A percentile compares a stretch with the other conserved stretches of the same genome.
These are phyloP conservation scores for Macroramphosus scolopax DNA, from an alignment of 2,797 vertebrate species.

Conservation along the genomic window DNA sequence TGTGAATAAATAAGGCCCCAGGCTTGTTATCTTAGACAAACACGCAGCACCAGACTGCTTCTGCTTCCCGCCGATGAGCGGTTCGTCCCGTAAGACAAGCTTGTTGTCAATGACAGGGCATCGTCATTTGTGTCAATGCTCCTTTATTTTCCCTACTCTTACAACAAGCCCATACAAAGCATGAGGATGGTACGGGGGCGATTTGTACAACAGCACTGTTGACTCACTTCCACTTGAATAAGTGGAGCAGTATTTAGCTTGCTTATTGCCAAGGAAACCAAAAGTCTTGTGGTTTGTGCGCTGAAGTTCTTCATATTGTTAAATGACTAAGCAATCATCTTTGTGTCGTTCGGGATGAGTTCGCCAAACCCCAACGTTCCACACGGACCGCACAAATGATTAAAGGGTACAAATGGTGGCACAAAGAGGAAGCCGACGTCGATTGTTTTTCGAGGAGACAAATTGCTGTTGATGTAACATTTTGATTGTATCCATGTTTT, in stretches of 20 bases:
- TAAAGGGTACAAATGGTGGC: too few species aligned
- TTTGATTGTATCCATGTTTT: too few species aligned
- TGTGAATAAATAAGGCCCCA: constrained; percentile 10
- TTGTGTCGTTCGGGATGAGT: too few species aligned
- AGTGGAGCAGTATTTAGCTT: constrained; percentile 68
- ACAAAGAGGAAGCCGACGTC: too few species aligned
- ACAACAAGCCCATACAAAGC: constrained; percentile 48
- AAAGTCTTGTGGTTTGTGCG: constrained; percentile 36
- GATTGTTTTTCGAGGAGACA: too few species aligned
- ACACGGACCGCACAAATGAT: too few species aligned
- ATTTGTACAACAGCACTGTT: constrained; percentile 66
- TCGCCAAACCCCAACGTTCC: too few species aligned
- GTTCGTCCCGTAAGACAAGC: constrained; percentile 36
- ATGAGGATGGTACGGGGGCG: constrained; percentile 60
- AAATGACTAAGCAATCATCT: too few species aligned
- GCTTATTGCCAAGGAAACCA: constrained; percentile 75
- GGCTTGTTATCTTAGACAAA: constrained; percentile 26
- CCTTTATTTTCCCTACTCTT: constrained; percentile 25
- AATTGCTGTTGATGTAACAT: too few species aligned
- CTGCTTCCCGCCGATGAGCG: constrained; percentile 20
- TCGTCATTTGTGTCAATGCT: constrained; percentile 34
- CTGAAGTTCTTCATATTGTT: background rate
- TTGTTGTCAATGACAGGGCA: constrained; percentile 42
- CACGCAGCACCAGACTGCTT: constrained; percentile 7
- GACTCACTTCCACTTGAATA: constrained; percentile 75